Evolutionary conservation across 2,888 invertebrate species (phyloP).

Genomic region (Myopa tessellatipennis): DNA sequence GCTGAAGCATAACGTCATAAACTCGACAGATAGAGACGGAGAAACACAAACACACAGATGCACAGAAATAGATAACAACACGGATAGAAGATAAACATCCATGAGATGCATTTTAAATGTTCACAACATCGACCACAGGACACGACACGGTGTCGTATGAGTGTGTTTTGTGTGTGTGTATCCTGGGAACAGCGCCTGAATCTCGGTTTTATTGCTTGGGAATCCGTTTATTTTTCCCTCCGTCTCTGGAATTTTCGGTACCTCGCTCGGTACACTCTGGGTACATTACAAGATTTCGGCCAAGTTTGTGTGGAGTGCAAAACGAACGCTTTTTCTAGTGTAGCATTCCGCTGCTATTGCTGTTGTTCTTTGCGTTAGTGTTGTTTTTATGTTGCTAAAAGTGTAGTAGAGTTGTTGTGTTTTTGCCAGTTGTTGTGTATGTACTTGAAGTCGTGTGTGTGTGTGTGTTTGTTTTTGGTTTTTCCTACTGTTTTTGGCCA

Average conservation of each 20-base stretch:
- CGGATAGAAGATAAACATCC: constrained; percentile 17
- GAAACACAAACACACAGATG: background rate
- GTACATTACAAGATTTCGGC: background rate
- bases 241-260: background rate
- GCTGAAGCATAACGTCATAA: constrained; percentile 32
- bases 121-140: background rate
- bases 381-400: background rate
- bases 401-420: background rate
- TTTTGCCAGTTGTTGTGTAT: no score
- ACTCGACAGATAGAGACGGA: constrained; percentile 13
- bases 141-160: background rate
- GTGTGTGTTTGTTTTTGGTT: background rate
- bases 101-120: constrained; percentile 13
- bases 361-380: background rate
- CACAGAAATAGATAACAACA: constrained; percentile 1
- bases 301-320: background rate
- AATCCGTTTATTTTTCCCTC: background rate
- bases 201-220: background rate
- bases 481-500: background rate
- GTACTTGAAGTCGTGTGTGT: no score
- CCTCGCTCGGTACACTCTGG: background rate
- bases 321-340: background rate
- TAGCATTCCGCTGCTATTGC: background rate
- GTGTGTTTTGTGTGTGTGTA: constrained; percentile 7
- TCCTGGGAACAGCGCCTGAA: constrained; percentile 2